These are phyloP conservation scores for Noctilio leporinus DNA, from an alignment of 2,113 vertebrate genomes.

Conservation along the genomic window DNA sequence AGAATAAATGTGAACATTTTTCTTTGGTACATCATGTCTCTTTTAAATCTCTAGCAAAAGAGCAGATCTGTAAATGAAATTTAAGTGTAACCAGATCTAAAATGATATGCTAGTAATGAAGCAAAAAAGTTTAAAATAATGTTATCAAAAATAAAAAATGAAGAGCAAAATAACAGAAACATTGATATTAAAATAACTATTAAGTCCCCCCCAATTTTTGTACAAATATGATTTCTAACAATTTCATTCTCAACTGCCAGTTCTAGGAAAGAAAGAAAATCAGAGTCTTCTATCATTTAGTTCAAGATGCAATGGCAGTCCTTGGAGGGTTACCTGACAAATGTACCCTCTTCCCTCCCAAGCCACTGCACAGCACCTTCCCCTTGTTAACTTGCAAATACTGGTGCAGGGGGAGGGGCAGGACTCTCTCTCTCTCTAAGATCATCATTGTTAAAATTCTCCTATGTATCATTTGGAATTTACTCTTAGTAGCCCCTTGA, in stretches of 20 bases:
- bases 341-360: fast-evolving
- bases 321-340: neutral
- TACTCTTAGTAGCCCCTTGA: neutral
- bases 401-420: neutral
- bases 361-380: too few species aligned
- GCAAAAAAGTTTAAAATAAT: neutral
- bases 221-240: neutral
- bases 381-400: too few species aligned
- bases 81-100: neutral
- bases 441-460: neutral
- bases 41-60: neutral
- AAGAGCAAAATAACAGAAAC: neutral
- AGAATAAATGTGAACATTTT: neutral
- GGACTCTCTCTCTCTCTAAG: neutral
- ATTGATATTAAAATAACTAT: neutral
- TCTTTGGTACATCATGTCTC: neutral
- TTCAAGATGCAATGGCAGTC: neutral
- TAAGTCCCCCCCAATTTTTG: neutral
- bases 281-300: neutral
- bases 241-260: neutral
- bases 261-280: neutral
- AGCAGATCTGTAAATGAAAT: neutral
- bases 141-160: neutral
- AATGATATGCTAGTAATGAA: neutral
- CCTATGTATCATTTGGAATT: neutral